A percentile compares a stretch with the other conserved stretches of the same genome.
These are phyloP conservation scores for Corythucha ciliata DNA, from an alignment of 2,888 invertebrate genomes.

Conservation along the genomic window DNA sequence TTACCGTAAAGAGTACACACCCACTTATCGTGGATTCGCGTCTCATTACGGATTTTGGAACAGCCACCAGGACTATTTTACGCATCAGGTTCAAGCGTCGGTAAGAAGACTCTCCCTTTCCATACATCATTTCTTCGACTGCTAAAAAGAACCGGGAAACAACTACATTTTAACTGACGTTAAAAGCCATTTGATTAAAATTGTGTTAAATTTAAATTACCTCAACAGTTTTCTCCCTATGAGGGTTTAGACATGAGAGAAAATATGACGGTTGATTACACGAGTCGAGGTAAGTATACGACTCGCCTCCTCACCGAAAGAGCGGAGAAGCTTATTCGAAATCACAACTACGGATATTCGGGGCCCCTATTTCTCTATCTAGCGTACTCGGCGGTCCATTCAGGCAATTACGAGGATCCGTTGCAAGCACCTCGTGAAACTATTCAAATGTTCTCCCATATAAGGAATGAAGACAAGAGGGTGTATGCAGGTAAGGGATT, in stretches of 20 bases:
- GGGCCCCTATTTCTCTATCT: conserved; percentile 75
- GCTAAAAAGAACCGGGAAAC: neutral
- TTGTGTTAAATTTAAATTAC: neutral
- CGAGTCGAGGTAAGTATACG: conserved; percentile 50
- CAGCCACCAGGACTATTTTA: conserved; percentile 82
- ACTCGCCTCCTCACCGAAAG: conserved; percentile 56
- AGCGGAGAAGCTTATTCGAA: conserved; percentile 49
- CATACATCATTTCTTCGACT: too few species aligned
- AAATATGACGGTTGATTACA: conserved; percentile 47
- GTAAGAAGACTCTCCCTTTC: too few species aligned
- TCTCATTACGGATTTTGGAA: conserved; percentile 76
- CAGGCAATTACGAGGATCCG: conserved; percentile 72
- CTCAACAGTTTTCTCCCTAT: conserved; percentile 40
- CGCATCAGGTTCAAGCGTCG: conserved; percentile 67
- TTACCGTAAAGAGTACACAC: conserved; percentile 63
- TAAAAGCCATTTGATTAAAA: neutral
- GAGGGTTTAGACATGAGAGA: conserved; percentile 54
- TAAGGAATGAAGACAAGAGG: conserved; percentile 57
- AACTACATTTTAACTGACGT: neutral
- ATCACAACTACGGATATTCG: conserved; percentile 40
- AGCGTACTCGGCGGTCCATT: conserved; percentile 82
- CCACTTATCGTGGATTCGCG: conserved; percentile 66
- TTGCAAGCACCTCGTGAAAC: conserved; percentile 67
- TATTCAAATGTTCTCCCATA: conserved; percentile 56
- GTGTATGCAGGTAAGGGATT: conserved; percentile 77